Base-by-base conservation (phyloP, 2,113 vertebrate genomes). In the Gavialis gangeticus region DNA sequence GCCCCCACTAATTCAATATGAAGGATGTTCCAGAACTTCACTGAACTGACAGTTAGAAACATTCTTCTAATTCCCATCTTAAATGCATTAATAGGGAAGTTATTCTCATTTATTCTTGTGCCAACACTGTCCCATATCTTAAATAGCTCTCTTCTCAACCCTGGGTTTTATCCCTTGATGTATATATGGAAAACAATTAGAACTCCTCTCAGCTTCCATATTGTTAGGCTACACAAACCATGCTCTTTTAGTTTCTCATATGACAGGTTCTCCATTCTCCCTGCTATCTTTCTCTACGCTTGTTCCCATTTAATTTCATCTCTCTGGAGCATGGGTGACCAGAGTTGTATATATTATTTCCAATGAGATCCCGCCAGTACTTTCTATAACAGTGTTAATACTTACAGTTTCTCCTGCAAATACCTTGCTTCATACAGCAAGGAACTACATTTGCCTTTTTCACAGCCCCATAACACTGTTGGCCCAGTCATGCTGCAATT, bases 341-440 rank as follows among this genome's bases (percentile, higher is more conserved):
- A 67, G 24, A 85, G 57, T 21, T 67, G 60, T 12, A 46, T 34
- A 82, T 24, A 56, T 63, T 25, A 62, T 62, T 62, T 25, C 60
- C 22, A 25, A 27, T 73, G 25, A 6, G n/a, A 81, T 24, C 30
- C 46, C 46, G 9, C 46, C 30, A 30, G 64, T 14, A 56, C 46
- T 17, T 27, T 57, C 17, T 27, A 25, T 18, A 55, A 63, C 19
- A 9, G 4, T 11, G 5, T 19, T 81, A 22, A 37, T 0, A 0
- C 12, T 55, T 84, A 57, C 75, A 28, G 21, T 64, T 63, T 85
- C 22, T 56, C 5, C 54, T 56, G 63, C 28, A 46, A 85, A 73
- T 14, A 30, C 64, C 2, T 10, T 64, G 30, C 2, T 10, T 64
- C 28, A 82, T 88, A 37, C 28, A 88, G 27, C 27, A 4, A 27